Conservation (phyloP, 2,113 vertebrate species). For the Rallus limicola region DNA sequence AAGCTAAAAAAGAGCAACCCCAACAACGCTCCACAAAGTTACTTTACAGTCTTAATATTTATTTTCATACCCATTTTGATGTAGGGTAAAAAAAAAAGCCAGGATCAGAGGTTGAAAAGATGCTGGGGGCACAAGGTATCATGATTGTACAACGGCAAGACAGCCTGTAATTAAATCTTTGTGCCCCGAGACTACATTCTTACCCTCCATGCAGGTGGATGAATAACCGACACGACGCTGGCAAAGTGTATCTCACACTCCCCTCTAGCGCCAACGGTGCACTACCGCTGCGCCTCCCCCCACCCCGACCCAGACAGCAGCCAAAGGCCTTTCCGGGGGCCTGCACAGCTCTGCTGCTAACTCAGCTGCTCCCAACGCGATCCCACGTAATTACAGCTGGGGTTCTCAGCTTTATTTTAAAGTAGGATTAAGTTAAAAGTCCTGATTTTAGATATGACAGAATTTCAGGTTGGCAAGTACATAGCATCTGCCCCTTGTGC, state of each 20-base stretch:
- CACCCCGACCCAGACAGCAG: no score
- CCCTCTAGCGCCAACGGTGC: background rate
- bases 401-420: background rate
- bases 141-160: background rate
- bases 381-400: background rate
- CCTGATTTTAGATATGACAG: background rate
- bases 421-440: background rate
- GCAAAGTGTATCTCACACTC: background rate
- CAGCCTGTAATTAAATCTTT: background rate
- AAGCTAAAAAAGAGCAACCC: background rate
- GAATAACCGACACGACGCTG: rapidly evolving
- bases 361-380: background rate
- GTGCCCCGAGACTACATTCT: background rate
- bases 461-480: background rate
- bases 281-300: no score
- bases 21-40: background rate
- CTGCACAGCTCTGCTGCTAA: background rate
- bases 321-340: rapidly evolving
- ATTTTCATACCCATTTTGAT: background rate
- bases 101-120: background rate
- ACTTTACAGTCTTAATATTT: background rate
- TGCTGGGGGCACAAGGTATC: background rate
- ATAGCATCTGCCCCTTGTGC: background rate
- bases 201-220: background rate
- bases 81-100: background rate